A percentile compares a stretch with the other conserved stretches of the same genome.
Conservation (phyloP, 2,888 invertebrate species). For the Microdon myrmicae region DNA sequence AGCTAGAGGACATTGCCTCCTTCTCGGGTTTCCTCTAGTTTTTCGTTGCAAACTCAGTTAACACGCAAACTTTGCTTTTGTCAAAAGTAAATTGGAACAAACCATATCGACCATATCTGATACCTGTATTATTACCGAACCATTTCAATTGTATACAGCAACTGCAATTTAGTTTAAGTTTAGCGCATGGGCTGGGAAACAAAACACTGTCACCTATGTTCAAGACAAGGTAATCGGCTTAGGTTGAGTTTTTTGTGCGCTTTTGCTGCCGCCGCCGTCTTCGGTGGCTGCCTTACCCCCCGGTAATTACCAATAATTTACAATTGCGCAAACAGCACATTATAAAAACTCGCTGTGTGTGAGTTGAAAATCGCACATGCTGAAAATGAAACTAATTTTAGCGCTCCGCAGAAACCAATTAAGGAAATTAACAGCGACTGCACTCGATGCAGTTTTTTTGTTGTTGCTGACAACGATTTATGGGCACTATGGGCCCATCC, state of each 20-base stretch:
- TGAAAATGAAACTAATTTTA: constrained; percentile 45
- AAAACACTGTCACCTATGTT: no score
- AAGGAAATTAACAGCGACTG: constrained; percentile 37
- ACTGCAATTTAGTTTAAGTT: no score
- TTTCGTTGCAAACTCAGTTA: constrained; percentile 7
- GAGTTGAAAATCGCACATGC: background rate
- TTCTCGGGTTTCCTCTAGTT: no score
- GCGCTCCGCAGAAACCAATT: constrained; percentile 36
- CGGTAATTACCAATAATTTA: constrained; percentile 44
- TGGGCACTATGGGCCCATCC: no score
- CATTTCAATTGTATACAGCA: no score
- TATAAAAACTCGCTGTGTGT: no score
- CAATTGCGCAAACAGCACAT: constrained; percentile 49
- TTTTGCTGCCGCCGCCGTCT: no score
- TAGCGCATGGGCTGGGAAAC: no score
- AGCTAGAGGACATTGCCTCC: constrained; percentile 49
- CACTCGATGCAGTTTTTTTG: constrained; percentile 20
- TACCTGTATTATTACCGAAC: no score
- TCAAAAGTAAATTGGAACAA: constrained; percentile 45
- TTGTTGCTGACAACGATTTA: no score
- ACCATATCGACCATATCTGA: constrained; percentile 2
- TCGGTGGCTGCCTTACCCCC: no score
- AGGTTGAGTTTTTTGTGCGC: constrained; percentile 19
- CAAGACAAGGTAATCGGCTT: constrained; percentile 34
- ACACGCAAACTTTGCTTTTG: constrained; percentile 34